These are phyloP conservation scores for Liposcelis brunnea DNA, from an alignment of 2,888 invertebrate genomes.

Conservation along the genomic window DNA sequence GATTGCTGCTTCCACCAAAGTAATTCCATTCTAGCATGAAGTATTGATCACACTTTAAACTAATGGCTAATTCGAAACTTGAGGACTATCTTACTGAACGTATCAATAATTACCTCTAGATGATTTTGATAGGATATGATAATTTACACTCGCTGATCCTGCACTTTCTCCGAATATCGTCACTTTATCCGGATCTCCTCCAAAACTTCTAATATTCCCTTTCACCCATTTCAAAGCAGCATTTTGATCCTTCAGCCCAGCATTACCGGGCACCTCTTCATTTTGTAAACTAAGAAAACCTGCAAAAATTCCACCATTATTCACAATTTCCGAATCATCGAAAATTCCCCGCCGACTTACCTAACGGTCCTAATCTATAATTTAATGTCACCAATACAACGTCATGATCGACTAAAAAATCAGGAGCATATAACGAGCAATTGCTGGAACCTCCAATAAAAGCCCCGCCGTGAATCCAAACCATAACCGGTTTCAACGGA, in stretches of 20 bases:
- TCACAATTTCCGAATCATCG: too few species aligned
- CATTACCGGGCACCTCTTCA: constrained; percentile 13
- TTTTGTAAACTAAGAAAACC: constrained; percentile 16
- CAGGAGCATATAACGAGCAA: neutral
- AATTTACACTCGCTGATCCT: constrained; percentile 13
- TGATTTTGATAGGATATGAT: constrained; percentile 13
- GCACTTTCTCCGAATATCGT: constrained; percentile 15
- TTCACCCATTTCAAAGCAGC: constrained; percentile 14
- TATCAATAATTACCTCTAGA: too few species aligned
- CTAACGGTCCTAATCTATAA: constrained; percentile 3
- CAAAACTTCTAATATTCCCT: constrained; percentile 14
- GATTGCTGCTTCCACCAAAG: too few species aligned
- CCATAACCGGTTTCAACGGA: constrained; percentile 1
- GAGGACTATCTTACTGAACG: too few species aligned
- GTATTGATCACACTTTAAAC: too few species aligned
- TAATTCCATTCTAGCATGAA: too few species aligned
- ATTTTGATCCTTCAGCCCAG: constrained; percentile 15
- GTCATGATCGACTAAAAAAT: constrained; percentile 1
- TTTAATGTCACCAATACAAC: constrained; percentile 6
- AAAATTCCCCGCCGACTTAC: too few species aligned
- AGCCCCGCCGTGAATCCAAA: constrained; percentile 4
- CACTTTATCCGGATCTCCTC: constrained; percentile 14
- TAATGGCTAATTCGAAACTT: too few species aligned
- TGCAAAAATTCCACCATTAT: constrained; percentile 4
- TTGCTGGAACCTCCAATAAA: constrained; percentile 6